Evolutionary conservation across 1,140 invertebrate species (phyloP), one percentile per base, ranked within the genome.

Genomic region (Calycopis cecrops): DNA sequence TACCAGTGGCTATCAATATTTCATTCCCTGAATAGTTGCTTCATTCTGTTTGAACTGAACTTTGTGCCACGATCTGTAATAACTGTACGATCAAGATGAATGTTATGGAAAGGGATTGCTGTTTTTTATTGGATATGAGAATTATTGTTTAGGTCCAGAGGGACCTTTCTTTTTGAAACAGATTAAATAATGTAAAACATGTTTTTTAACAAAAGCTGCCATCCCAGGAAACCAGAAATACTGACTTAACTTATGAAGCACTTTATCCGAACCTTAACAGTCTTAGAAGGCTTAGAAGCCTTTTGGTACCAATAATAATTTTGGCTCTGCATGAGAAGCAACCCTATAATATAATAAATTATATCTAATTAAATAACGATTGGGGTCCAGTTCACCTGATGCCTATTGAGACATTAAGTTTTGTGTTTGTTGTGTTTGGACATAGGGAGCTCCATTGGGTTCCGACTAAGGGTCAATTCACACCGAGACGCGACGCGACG

Each of bases 151-250:
- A 9, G 73, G 69, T 17, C 73, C 73, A n/a, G 58, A 59, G 40
- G 60, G 62, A 40, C 38, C 35, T 49, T 76, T 75, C 40, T 50
- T 21, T 50, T 65, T 38, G 0, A 57, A 48, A 44, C 69, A 76
- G 8, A 59, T 52, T 18, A 69, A 55, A 52, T 68, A 75, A 53
- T 73, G 65, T 1, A 9, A 35, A 7, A 69, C 49, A 52, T 76
- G 72, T 59, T 76, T 73, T 56, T 57, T 62, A 11, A 67, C 49
- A 62, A 65, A 73, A 9, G 47, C 21, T n/a, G 50, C 11, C 55
- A 73, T 70, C 12, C 52, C n/a, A 37, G 71, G 74, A 51, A 79
- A 76, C 76, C 73, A 78, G 60, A 73, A 75, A 35, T 71, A 34
- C 52, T 73, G 58, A 9, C 16, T 14, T 11, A 76, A 47, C 54